Evolutionary conservation across 2,797 vertebrate genomes (phyloP).

Genomic region (Hemitrygon akajei): DNA sequence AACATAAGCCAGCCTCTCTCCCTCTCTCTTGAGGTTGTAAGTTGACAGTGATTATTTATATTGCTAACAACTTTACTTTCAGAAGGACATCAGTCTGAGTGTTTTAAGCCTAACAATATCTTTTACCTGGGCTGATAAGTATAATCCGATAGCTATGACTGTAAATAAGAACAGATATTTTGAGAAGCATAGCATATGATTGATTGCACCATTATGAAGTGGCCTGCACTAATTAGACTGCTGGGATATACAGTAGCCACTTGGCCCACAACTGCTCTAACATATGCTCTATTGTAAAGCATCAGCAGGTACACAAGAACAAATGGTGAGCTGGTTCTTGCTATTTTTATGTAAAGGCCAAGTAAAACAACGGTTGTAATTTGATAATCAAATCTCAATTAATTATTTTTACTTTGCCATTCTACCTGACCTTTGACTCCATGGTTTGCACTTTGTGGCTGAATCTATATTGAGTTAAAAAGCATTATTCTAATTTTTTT

Average conservation of each 20-base stretch:
- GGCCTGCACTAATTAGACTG: background rate
- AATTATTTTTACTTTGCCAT: background rate
- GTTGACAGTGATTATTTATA: background rate
- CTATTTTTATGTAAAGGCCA: background rate
- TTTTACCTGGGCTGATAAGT: background rate
- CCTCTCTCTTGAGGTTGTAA: background rate
- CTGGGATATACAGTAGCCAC: background rate
- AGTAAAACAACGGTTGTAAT: background rate
- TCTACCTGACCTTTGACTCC: background rate
- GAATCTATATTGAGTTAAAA: background rate
- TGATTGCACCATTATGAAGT: background rate
- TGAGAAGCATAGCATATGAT: background rate
- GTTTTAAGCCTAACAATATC: background rate
- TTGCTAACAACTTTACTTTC: background rate
- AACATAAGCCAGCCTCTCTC: background rate
- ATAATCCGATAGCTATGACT: background rate
- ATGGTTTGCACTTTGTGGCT: background rate
- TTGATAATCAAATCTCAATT: background rate
- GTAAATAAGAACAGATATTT: background rate
- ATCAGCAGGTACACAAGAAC: background rate
- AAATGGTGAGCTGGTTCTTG: background rate
- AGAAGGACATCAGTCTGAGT: background rate
- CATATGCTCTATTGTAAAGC: background rate
- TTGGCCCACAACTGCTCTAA: background rate
- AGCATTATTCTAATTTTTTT: background rate